Evolutionary conservation across 2,888 invertebrate genomes (phyloP), one percentile per base, ranked within the genome.

Genomic region (Elaeidobius kamerunicus): DNA sequence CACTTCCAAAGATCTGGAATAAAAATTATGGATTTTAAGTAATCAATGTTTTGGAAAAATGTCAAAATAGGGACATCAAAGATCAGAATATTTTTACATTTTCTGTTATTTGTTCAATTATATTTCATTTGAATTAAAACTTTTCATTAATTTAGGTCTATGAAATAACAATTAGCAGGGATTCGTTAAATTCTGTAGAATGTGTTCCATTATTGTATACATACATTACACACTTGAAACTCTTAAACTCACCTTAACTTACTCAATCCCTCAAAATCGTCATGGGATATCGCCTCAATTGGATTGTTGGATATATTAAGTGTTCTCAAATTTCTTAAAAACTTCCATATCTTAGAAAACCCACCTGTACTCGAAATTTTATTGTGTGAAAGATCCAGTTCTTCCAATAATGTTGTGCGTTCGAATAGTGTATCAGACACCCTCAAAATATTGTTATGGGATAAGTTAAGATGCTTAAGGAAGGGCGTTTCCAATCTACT

Each of bases 301-400:
- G 89, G 85, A 71, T 96, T 96, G 57, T 82, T 80, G 0, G 93
- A 92, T 18, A 95, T 75, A 67, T 93, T 89, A 16, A 96, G 71
- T 3, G 73, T 70, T 60, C 85, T 85, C 1, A 96, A 76, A 61
- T 85, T 83, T 56, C 81, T 80, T 20, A 91, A 72, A 63, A 85
- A 81, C 0, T 80, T 76, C 86, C 88, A 88, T 5, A 79, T 76
- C 0, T 85, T 76, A 1, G 88, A 74, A 1, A 81, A 76, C 38
- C 76, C 76, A 2, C 79, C 74, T 28, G 88, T 74, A 42, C 77
- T 78, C 3, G 78, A 73, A 15, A 89, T 75, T 57, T 80, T 72
- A 69, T 93, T 93, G 60, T 81, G 70, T 0, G 92, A 89, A 4
- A 93, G 67, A 70, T 92, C 91, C 32, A 93, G 71, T 0, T 78